Evolutionary conservation across 2,888 invertebrate species (phyloP), one percentile per base, ranked within the genome.

Genomic region (Hydrotaea cyrtoneurina): DNA sequence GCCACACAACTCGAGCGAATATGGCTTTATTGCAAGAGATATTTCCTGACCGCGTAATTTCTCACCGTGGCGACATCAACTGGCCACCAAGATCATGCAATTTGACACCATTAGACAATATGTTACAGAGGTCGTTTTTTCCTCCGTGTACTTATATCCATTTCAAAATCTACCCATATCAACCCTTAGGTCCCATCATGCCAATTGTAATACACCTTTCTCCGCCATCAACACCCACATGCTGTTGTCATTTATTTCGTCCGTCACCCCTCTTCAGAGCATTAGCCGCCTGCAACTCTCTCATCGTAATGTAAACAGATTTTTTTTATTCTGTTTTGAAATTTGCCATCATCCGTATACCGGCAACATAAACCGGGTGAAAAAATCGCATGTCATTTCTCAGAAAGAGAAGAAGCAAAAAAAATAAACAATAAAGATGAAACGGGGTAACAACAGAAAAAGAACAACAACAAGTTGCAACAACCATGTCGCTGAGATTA

Each of bases 401-500:
- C 66, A 39, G 66, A 66, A 66, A 21, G 10, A 39, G 10, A 39
- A 39, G 1, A 39, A 39, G 11, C 39, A 39, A 39, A 39, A 39
- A 3, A 39, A 39, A 13, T 13, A 39, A 72, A 72, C 13, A 15
- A 10, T 5, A 23, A 72, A 72, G 53, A 36, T 26, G 21, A 50
- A 69, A 23, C 15, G 13, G n/a, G n/a, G 10, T 13, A 11, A 13
- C 11, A 43, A 7, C 43, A 43, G n/a, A 50, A 69, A 39, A 75
- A 62, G 23, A 43, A 71, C 10, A 26, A 36, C 69, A 75, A 43
- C 15, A 59, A 59, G 59, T 59, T 59, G 26, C 59, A 23, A 59
- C 59, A 59, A 26, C 17, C 59, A 75, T 71, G 46, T 72, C 57
- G 71, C 36, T 46, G 13, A 62, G 71, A 80, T 71, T 71, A 76